Conservation (phyloP, 2,113 vertebrate species). For the Dasyprocta punctata region DNA sequence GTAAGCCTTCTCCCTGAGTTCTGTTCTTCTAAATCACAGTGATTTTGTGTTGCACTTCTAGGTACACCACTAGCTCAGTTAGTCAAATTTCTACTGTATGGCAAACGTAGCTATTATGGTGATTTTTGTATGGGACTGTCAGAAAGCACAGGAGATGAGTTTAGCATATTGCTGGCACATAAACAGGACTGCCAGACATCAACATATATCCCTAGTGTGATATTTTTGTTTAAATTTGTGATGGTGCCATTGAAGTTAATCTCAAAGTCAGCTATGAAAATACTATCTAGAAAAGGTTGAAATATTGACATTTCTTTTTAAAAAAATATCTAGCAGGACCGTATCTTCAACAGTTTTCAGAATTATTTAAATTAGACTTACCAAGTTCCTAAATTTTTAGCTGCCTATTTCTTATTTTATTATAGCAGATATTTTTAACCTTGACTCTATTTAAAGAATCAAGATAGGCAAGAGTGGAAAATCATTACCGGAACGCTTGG, state of each 20-base stretch:
- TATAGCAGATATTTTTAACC: slow-evolving; percentile 73
- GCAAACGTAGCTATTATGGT: background rate
- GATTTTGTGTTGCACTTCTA: background rate
- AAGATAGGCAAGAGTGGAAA: slow-evolving; percentile 76
- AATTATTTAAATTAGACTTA: slow-evolving; percentile 62
- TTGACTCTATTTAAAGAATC: slow-evolving; percentile 69
- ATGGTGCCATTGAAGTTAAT: background rate
- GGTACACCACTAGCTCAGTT: background rate
- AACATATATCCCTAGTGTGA: background rate
- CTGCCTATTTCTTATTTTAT: slow-evolving; percentile 68
- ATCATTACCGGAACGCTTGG: slow-evolving; percentile 72
- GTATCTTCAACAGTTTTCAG: background rate
- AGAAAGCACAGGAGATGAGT: background rate
- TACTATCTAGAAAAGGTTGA: slow-evolving; percentile 40
- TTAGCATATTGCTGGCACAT: background rate
- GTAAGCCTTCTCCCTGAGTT: background rate
- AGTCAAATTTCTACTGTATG: background rate
- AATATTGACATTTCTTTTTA: slow-evolving; percentile 16
- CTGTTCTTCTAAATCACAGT: background rate
- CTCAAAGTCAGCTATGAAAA: slow-evolving; percentile 37
- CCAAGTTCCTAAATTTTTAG: slow-evolving; percentile 70
- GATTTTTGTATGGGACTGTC: background rate
- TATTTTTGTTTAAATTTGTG: slow-evolving; percentile 1
- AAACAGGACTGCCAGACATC: background rate
- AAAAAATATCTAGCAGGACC: slow-evolving; percentile 23